Base-by-base conservation (phyloP, 2,113 vertebrate genomes). In the Polypterus bichir region DNA sequence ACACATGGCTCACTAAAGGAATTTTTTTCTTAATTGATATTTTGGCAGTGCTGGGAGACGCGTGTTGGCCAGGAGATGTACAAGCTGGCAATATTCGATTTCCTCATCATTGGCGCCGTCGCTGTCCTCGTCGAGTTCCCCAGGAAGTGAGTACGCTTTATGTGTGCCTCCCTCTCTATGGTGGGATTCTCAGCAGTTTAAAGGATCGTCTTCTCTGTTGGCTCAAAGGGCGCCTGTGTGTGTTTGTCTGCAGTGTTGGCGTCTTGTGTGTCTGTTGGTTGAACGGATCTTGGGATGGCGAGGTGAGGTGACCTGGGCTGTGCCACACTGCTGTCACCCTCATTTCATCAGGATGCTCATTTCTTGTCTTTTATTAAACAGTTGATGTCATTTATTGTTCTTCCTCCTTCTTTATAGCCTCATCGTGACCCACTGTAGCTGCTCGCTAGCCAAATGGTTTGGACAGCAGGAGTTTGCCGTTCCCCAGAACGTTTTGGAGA, bases 1-100 rank as follows among this genome's bases (percentile, higher is more conserved):
- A 27, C 27, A 27, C 27, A 27, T 27, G 27, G 27, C 27, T 27
- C 27, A 27, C 27, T 27, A 27, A 27, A 27, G 27, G 2, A 1
- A 1, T 27, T 27, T 27, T 27, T 27, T 27, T 27, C 27, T 27
- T 27, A 27, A 27, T 27, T 27, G 27, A 27, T 27, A 27, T 27
- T 27, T 27, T 79, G 73, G 7, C 78, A 99, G 94, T 99, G 96
- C 70, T 99, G 96, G 96, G 96, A 98, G 74, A 87, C 94, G 10
- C 85, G 87, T 6, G 89, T 99, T 46, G 96, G 96, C 6, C 91
- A 88, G 77, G 96, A 99, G 75, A 98, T 98, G 96, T 99, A 98
- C 76, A 99, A 98, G 66, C 87, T 99, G 60, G 88, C 88, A 78
- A 89, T 99, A 68, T 97, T 99, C 66, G 94, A 99, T 79, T 91